A percentile compares a stretch with the other conserved stretches of the same genome.
These are phyloP conservation scores for Sminthurinus signatus DNA, from an alignment of 1,140 invertebrate species.

Conservation along the genomic window DNA sequence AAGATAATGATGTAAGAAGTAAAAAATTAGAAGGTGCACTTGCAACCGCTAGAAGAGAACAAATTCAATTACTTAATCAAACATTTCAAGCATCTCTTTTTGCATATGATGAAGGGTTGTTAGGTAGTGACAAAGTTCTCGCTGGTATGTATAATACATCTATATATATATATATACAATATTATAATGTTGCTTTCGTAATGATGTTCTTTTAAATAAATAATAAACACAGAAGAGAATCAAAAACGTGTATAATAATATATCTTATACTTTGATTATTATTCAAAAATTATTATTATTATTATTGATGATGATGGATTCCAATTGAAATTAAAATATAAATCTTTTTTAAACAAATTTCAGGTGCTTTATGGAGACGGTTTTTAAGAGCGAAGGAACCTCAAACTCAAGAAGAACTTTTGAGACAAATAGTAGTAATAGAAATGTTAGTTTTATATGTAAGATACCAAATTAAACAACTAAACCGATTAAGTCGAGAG, in stretches of 20 bases:
- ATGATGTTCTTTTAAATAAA: background rate
- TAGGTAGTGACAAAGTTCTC: conserved; percentile 62
- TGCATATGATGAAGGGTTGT: conserved; percentile 77
- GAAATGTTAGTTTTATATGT: conserved; percentile 39
- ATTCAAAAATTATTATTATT: too few species aligned
- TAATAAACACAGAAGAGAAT: too few species aligned
- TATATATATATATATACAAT: too few species aligned
- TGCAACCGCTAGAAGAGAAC: conserved; percentile 39
- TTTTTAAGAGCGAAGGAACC: conserved; percentile 54
- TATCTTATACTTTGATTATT: too few species aligned
- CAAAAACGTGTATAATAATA: too few species aligned
- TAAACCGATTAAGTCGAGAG: conserved; percentile 22
- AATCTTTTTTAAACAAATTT: background rate
- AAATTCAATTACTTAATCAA: conserved; percentile 53
- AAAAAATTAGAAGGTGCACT: conserved; percentile 58
- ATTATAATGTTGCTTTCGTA: too few species aligned
- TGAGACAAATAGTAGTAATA: conserved; percentile 18
- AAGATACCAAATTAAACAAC: conserved; percentile 24
- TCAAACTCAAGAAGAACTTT: conserved; percentile 21
- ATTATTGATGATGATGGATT: background rate
- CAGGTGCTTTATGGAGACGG: conserved; percentile 67
- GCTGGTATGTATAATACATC: conserved; percentile 55
- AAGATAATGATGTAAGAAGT: conserved; percentile 62
- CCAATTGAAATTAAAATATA: background rate
- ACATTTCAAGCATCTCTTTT: conserved; percentile 77